Percentiles rank a stretch among this genome's conserved stretches.
Evolutionary conservation across 2,888 invertebrate species (phyloP).

Genomic region (Resseliella maxima): DNA sequence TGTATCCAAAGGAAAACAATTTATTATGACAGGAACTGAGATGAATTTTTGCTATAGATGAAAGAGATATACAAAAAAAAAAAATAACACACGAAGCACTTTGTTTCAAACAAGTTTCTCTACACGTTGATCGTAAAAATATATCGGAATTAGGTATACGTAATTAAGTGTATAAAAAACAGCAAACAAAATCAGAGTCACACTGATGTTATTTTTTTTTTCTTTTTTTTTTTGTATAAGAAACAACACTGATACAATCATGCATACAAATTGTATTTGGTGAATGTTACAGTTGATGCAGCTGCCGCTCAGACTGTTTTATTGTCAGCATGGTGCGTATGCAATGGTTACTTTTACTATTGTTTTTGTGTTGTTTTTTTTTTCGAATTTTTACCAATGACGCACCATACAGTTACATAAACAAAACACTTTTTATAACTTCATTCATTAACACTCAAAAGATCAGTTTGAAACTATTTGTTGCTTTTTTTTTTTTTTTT

Average conservation of each 20-base stretch:
- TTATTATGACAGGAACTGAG: neutral
- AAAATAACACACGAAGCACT: neutral
- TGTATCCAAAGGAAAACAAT: no score
- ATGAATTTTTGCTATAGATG: neutral
- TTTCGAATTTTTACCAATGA: neutral
- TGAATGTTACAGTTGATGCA: neutral
- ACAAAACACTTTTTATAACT: neutral
- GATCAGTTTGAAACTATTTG: neutral
- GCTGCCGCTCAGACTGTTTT: neutral
- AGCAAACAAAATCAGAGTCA: conserved; percentile 7
- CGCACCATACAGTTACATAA: neutral
- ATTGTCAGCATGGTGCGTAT: neutral
- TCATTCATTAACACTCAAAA: neutral
- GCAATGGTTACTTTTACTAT: neutral
- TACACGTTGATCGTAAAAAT: neutral
- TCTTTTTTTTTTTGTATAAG: neutral
- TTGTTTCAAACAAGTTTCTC: neutral
- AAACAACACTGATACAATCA: neutral
- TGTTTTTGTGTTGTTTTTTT: neutral
- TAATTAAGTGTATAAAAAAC: neutral
- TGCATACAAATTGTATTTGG: neutral
- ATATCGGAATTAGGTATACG: neutral
- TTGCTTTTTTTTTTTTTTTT: neutral
- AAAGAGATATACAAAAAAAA: neutral
- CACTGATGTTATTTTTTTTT: neutral